A percentile compares a stretch with the other conserved stretches of the same genome.
These are phyloP conservation scores for Drosophila borealis DNA, from an alignment of 2,888 invertebrate species.

Conservation along the genomic window DNA sequence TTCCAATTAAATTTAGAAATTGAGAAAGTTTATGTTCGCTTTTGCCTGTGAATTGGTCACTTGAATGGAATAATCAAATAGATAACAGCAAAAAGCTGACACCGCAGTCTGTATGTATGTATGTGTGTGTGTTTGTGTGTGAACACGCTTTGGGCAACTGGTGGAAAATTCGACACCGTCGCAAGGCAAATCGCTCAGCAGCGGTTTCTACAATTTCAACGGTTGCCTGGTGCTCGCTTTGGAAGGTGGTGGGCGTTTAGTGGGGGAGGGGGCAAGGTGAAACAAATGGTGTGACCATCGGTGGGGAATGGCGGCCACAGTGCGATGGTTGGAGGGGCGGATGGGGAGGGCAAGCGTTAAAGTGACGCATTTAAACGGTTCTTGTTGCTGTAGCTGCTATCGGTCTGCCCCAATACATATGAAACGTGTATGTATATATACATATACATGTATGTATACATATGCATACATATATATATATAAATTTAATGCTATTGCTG, in stretches of 20 bases:
- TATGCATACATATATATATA: neutral
- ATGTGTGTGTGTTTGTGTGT: slow-evolving; percentile 11
- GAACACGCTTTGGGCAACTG: slow-evolving; percentile 28
- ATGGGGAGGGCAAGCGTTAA: slow-evolving; percentile 14
- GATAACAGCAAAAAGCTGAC: slow-evolving; percentile 28
- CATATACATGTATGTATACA: neutral
- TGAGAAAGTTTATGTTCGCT: slow-evolving; percentile 21
- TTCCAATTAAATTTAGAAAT: slow-evolving; percentile 11
- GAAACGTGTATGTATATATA: neutral
- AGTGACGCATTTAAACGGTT: slow-evolving; percentile 38
- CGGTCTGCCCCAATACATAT: slow-evolving; percentile 1
- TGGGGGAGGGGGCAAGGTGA: neutral
- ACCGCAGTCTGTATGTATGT: neutral
- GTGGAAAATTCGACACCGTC: slow-evolving; percentile 47
- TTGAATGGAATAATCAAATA: slow-evolving; percentile 35
- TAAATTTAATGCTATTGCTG: slow-evolving; percentile 3
- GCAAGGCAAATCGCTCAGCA: slow-evolving; percentile 36
- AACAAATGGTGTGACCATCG: slow-evolving; percentile 14
- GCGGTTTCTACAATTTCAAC: slow-evolving; percentile 40
- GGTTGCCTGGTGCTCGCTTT: slow-evolving; percentile 21
- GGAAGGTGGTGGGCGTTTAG: neutral
- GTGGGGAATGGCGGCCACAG: neutral
- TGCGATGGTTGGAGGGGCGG: neutral
- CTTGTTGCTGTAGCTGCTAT: slow-evolving; percentile 23
- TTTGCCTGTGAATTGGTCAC: slow-evolving; percentile 16